Conservation (phyloP, 2,797 vertebrate species). For the Propithecus deckenii region DNA sequence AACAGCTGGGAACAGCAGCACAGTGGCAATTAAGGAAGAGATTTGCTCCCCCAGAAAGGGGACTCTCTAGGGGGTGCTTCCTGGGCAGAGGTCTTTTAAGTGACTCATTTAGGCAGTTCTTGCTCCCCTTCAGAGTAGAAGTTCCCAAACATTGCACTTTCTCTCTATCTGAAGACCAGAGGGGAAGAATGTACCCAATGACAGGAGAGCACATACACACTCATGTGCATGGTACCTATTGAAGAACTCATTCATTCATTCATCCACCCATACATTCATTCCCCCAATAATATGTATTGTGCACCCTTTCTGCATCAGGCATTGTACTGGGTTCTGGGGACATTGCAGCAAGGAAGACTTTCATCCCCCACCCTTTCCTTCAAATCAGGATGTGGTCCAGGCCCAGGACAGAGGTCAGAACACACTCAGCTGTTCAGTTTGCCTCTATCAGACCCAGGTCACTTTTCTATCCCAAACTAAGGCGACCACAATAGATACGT, state of each 20-base stretch:
- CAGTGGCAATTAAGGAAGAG: constrained; percentile 70
- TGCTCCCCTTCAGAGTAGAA: constrained; percentile 45
- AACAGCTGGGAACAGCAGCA: constrained; percentile 64
- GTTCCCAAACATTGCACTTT: background rate
- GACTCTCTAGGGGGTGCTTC: constrained; percentile 77
- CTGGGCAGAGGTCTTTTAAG: constrained; percentile 80
- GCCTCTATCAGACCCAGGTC: background rate
- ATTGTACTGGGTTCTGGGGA: background rate
- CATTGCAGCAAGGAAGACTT: accelerated
- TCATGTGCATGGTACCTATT: background rate
- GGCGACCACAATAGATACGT: background rate
- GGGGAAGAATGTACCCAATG: background rate
- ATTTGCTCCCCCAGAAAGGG: constrained; percentile 67
- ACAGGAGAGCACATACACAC: background rate
- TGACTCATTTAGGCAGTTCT: constrained; percentile 76
- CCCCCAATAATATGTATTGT: background rate
- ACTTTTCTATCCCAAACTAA: background rate
- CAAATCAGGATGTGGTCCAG: background rate
- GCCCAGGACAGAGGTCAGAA: background rate
- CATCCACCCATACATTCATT: background rate
- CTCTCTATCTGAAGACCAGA: background rate
- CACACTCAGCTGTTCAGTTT: background rate
- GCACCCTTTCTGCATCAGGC: background rate
- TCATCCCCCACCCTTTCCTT: background rate
- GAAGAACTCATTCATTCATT: background rate